A percentile compares a stretch with the other conserved stretches of the same genome.
These are phyloP conservation scores for Lepas anatifera DNA, from an alignment of 2,888 invertebrate species.

Conservation along the genomic window DNA sequence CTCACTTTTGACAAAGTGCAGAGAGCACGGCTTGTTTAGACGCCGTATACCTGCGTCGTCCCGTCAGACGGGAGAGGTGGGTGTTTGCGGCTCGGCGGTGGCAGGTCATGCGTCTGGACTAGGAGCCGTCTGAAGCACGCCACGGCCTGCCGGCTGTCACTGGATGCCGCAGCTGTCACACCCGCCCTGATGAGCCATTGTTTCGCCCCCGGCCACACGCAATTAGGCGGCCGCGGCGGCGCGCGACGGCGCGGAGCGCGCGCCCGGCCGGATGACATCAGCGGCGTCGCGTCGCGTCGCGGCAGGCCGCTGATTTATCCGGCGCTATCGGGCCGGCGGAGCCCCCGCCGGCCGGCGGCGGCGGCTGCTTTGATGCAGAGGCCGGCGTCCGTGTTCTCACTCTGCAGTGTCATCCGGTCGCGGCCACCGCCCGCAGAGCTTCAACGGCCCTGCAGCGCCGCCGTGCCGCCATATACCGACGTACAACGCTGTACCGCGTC, in stretches of 20 bases:
- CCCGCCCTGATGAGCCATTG: not conserved
- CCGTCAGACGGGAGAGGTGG: too few species aligned
- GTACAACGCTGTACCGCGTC: too few species aligned
- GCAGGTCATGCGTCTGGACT: not conserved
- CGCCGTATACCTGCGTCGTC: too few species aligned
- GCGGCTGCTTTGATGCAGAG: not conserved
- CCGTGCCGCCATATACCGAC: too few species aligned
- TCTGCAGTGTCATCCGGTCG: not conserved
- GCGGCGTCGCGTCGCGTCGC: not conserved
- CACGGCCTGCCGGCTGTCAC: too few species aligned
- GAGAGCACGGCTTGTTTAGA: too few species aligned
- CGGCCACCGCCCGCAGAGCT: not conserved
- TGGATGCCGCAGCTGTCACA: not conserved
- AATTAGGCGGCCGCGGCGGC: too few species aligned
- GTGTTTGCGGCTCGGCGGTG: not conserved
- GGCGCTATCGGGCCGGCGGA: not conserved
- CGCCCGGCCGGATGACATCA: not conserved
- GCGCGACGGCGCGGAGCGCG: not conserved
- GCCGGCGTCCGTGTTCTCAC: not conserved
- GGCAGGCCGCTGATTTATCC: not conserved
- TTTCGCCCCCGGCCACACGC: not conserved
- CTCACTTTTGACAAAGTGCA: too few species aligned
- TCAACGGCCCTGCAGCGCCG: too few species aligned
- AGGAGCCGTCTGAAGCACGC: too few species aligned
- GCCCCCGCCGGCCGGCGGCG: not conserved